Evolutionary conservation across 2,113 vertebrate genomes (phyloP).

Genomic region (Strix aluco): DNA sequence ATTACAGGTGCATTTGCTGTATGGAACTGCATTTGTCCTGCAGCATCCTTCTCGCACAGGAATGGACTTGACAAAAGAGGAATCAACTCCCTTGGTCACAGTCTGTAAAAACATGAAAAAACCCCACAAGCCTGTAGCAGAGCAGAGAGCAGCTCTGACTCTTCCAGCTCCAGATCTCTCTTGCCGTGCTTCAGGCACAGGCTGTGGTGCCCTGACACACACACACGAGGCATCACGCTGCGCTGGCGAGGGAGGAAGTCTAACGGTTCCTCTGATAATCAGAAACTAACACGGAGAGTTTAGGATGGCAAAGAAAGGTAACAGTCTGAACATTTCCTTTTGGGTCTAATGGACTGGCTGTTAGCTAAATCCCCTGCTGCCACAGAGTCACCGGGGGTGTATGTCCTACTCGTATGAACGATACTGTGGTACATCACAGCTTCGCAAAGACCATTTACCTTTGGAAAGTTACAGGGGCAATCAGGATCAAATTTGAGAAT

Average conservation of each 20-base stretch:
- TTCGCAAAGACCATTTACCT: not conserved
- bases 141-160: not conserved
- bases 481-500: not conserved
- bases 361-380: not conserved
- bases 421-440: not conserved
- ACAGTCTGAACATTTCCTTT: not conserved
- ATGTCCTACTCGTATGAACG: not conserved
- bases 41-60: not conserved
- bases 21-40: not conserved
- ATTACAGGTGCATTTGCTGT: not conserved
- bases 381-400: not conserved
- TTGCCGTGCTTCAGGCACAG: not conserved
- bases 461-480: not conserved
- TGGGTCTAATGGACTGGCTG: not conserved
- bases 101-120: not conserved
- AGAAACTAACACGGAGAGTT: not conserved
- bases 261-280: not conserved
- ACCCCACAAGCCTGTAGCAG: not conserved
- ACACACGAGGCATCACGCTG: rapidly evolving
- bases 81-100: not conserved
- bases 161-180: not conserved
- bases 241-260: not conserved
- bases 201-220: not conserved
- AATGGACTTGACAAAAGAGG: not conserved
- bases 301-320: not conserved